Conservation (phyloP, 2,797 vertebrate species). For the Molossus alvarezi region DNA sequence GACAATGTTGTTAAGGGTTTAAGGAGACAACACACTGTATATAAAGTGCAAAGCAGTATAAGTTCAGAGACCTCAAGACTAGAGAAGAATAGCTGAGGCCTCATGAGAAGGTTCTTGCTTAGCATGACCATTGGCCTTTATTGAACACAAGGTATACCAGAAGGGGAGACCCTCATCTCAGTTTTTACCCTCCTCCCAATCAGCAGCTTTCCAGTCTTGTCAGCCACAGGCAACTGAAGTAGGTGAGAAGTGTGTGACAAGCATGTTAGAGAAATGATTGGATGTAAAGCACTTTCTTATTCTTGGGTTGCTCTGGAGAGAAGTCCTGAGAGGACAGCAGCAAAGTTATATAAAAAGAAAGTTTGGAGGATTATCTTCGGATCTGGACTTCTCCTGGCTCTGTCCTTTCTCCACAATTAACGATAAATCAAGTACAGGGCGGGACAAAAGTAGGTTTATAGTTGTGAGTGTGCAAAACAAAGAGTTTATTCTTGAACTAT, state of each 20-base stretch:
- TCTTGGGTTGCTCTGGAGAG: conserved; percentile 32
- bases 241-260: not conserved
- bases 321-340: conserved; percentile 13
- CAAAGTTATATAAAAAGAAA: conserved; percentile 65
- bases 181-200: conserved; percentile 44
- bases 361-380: conserved; percentile 38
- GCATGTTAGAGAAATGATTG: conserved; percentile 56
- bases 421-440: conserved; percentile 9
- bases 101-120: conserved; percentile 32
- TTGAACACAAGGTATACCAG: conserved; percentile 18
- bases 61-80: conserved; percentile 37
- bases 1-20: conserved; percentile 3
- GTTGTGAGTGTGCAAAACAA: not conserved
- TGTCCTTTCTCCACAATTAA: conserved; percentile 46
- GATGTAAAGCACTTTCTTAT: conserved; percentile 26
- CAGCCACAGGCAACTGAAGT: conserved; percentile 31
- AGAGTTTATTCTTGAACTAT: not conserved
- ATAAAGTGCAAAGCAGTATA: not conserved
- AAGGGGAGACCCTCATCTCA: not conserved
- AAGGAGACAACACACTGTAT: conserved; percentile 25
- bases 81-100: not conserved
- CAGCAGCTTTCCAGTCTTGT: conserved; percentile 21
- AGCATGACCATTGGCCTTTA: not conserved
- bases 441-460: not conserved
- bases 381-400: conserved; percentile 42